Evolutionary conservation across 2,797 vertebrate genomes (phyloP).

Genomic region (Lagorchestes hirsutus): DNA sequence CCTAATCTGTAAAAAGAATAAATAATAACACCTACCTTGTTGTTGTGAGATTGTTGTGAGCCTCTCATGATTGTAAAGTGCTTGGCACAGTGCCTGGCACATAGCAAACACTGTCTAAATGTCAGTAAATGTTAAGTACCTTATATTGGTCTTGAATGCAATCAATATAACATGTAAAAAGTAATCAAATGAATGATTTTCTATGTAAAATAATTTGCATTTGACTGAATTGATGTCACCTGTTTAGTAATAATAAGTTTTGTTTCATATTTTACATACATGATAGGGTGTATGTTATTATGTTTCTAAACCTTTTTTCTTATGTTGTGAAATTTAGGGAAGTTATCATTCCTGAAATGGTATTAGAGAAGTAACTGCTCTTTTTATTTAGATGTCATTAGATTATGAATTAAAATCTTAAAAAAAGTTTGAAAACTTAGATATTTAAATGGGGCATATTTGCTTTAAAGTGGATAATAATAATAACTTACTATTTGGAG

Average conservation of each 20-base stretch:
- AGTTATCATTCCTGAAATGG: neutral
- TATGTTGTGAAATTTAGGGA: neutral
- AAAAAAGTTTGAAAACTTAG: neutral
- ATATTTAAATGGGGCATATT: neutral
- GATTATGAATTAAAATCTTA: neutral
- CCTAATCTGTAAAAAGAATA: neutral
- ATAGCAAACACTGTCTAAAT: neutral
- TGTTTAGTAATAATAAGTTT: neutral
- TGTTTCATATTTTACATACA: neutral
- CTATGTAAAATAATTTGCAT: neutral
- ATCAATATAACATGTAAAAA: neutral
- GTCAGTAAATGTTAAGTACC: neutral
- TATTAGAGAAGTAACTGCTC: neutral
- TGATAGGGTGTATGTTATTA: neutral
- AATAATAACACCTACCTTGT: neutral
- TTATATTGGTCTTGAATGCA: neutral
- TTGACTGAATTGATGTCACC: neutral
- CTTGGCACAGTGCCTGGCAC: neutral
- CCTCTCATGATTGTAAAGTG: neutral
- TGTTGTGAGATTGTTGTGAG: neutral
- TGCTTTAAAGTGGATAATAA: neutral
- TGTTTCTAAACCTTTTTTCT: neutral
- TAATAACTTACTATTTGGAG: neutral
- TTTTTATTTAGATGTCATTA: neutral
- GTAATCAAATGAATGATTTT: neutral